Percentiles rank a stretch among this genome's conserved stretches.
These are phyloP conservation scores for Fistularia commersonii DNA, from an alignment of 2,797 vertebrate species.

Conservation along the genomic window DNA sequence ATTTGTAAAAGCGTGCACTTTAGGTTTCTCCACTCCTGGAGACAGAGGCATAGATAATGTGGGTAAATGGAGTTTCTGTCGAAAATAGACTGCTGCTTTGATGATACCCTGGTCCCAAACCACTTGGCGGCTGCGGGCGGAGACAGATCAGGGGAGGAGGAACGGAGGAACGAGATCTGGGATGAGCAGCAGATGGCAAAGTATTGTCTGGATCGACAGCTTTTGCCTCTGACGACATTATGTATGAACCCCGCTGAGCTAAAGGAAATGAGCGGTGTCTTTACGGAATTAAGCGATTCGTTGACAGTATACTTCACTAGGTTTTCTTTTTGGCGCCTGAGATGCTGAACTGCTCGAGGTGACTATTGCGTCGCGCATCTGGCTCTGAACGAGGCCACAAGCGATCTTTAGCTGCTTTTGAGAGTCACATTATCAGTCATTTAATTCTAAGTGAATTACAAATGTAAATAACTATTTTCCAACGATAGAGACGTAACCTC, in stretches of 20 bases:
- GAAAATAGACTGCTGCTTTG: conserved; percentile 59
- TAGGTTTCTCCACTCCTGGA: conserved; percentile 19
- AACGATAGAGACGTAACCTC: no score
- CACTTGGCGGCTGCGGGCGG: conserved; percentile 41
- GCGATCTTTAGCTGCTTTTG: no score
- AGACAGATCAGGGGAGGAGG: conserved; percentile 28
- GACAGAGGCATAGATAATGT: conserved; percentile 46
- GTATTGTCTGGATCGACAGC: conserved; percentile 56
- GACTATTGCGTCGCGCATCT: no score
- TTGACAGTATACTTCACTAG: no score
- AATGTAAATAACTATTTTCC: no score
- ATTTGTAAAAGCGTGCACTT: conserved; percentile 8
- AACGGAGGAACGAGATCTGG: conserved; percentile 36
- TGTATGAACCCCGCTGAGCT: conserved; percentile 15
- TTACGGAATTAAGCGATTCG: neutral
- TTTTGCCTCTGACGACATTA: conserved; percentile 29
- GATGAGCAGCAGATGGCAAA: conserved; percentile 56
- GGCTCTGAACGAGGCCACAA: no score
- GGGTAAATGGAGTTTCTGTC: conserved; percentile 60
- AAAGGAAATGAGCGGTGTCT: conserved; percentile 5
- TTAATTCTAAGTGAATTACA: no score
- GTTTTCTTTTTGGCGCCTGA: no score
- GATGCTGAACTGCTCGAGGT: no score
- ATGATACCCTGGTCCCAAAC: conserved; percentile 61
- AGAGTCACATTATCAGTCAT: no score